A percentile compares a stretch with the other conserved stretches of the same genome.
These are phyloP conservation scores for Melanotaenia pygmaea DNA, from an alignment of 2,797 vertebrate genomes.

Conservation along the genomic window DNA sequence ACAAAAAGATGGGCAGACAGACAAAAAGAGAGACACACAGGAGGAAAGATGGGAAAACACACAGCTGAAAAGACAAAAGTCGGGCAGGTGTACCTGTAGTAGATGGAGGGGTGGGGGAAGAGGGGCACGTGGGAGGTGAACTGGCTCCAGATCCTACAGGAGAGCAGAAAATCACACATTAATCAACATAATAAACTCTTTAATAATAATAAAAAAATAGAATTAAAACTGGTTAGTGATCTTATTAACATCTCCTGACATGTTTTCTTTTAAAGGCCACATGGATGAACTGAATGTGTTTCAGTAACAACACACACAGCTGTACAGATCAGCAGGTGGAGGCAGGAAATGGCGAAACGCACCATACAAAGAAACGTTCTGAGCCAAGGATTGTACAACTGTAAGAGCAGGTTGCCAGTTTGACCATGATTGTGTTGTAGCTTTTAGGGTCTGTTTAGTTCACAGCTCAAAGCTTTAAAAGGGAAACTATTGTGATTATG, in stretches of 20 bases:
- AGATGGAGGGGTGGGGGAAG: conserved; percentile 91
- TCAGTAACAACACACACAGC: no score
- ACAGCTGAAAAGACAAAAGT: background rate
- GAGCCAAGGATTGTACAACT: background rate
- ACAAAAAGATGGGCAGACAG: conserved; percentile 1
- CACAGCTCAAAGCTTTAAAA: no score
- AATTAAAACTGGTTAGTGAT: background rate
- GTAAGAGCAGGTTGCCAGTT: background rate
- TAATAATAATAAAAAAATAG: background rate
- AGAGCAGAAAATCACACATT: background rate
- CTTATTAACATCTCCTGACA: background rate
- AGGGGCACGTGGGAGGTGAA: conserved; percentile 87
- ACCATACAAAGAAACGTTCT: background rate
- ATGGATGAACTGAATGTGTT: no score
- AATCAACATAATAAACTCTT: no score
- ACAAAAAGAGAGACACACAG: background rate
- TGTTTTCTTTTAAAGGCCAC: background rate
- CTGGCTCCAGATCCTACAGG: conserved; percentile 94
- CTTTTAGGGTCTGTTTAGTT: no score
- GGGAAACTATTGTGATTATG: no score
- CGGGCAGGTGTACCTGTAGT: conserved; percentile 66
- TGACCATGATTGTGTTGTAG: background rate
- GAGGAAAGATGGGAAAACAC: background rate
- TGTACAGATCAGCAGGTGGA: no score
- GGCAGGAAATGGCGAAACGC: background rate